Base-by-base conservation (phyloP, 2,113 vertebrate genomes). In the Daboia siamensis region DNA sequence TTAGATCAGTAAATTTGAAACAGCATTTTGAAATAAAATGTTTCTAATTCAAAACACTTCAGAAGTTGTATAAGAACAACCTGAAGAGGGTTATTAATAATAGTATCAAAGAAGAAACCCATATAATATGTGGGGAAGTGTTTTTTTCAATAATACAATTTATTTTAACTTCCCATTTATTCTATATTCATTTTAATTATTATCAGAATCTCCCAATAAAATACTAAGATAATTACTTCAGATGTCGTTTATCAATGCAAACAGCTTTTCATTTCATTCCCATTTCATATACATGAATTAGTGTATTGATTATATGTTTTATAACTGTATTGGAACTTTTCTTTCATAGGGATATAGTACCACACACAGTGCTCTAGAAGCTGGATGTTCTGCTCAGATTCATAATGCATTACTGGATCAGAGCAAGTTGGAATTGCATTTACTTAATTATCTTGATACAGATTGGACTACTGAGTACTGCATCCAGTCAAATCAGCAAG, bases 301-400 rank as follows among this genome's bases (percentile, higher is more conserved):
- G 2, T 88, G 44, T 1, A 93, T 11, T 0, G 0, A 26, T 46
- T 91, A 80, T 94, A 52, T 1, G 8, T 0, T 90, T 39, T 94
- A 80, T 80, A n/a, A 92, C 9, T 20, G 7, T 46, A 7, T 12
- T 93, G 5, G 3, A 2, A 44, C 90, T 9, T 93, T 33, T 93
- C 92, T 94, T 94, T 94, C 95, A 89, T 96, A 99, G 99, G 98
- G 97, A 84, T 96, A 94, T 92, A 97, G 96, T 69, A 96, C 95
- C 91, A 96, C 94, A 44, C 95, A 96, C 17, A 93, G 94, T 64
- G 97, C 95, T 92, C 95, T 99, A 48, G 91, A 97, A 90, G 98
- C 98, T 87, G 99, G 99, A 39, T 98, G 97, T 97, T 99, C 98
- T 44, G 97, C 98, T n/a, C 98, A 99, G 94, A 98, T 99, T 96